These are phyloP conservation scores for Graphium colonna DNA, from an alignment of 2,888 invertebrate genomes.

Conservation along the genomic window DNA sequence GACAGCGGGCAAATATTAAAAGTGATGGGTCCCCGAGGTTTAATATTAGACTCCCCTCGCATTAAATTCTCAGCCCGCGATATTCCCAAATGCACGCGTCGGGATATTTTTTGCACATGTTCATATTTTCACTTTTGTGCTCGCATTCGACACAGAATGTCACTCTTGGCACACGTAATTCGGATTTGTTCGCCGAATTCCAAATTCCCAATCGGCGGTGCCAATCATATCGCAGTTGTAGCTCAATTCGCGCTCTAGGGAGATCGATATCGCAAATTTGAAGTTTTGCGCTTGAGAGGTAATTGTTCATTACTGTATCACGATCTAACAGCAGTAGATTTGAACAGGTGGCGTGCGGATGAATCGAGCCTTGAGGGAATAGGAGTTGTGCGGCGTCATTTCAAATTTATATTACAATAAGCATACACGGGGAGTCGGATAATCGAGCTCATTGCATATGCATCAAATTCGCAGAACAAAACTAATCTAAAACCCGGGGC, in stretches of 20 bases:
- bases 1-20: conserved; percentile 77
- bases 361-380: conserved; percentile 18
- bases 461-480: conserved; percentile 78
- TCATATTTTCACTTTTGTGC: conserved; percentile 71
- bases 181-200: conserved; percentile 50
- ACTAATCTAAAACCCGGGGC: conserved; percentile 74
- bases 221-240: conserved; percentile 20
- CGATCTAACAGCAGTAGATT: not conserved
- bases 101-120: conserved; percentile 80
- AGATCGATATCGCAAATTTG: conserved; percentile 6
- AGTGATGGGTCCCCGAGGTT: conserved; percentile 79
- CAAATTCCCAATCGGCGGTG: conserved; percentile 32
- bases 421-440: conserved; percentile 65
- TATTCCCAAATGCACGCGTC: conserved; percentile 78
- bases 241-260: conserved; percentile 15
- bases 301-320: not conserved
- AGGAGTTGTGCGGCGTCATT: conserved; percentile 49
- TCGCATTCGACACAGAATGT: conserved; percentile 76
- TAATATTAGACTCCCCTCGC: conserved; percentile 79
- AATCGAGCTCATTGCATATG: conserved; percentile 77
- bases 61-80: conserved; percentile 79
- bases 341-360: conserved; percentile 22
- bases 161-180: conserved; percentile 51
- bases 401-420: conserved; percentile 65
- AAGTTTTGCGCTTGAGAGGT: not conserved